phyloP scores from a whole-genome alignment of 2,888 invertebrate genomes.

The Neria commutata region DNA sequence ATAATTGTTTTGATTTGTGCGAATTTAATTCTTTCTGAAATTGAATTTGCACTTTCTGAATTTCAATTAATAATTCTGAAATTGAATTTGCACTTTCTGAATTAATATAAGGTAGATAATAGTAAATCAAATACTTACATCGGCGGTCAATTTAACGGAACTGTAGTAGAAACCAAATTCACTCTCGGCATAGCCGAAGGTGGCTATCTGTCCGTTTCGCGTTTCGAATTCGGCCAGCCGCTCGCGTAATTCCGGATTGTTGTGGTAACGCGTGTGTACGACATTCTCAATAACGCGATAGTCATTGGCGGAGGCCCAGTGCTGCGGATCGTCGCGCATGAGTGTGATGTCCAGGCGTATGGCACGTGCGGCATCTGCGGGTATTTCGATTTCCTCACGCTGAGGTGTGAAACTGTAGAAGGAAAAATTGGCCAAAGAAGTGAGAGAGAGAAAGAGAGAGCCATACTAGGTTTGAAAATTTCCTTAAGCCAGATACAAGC shows the following conservation, averaged over 20 bases:
- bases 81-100: background rate
- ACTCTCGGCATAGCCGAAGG: constrained; percentile 73
- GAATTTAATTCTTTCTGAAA: too few species aligned
- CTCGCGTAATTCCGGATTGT: constrained; percentile 69
- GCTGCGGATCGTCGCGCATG: constrained; percentile 78
- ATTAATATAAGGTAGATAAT: background rate
- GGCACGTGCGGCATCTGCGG: constrained; percentile 65
- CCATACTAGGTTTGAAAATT: too few species aligned
- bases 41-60: too few species aligned
- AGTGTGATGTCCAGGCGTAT: constrained; percentile 77
- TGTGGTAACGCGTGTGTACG: constrained; percentile 70
- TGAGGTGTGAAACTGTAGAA: constrained; percentile 46
- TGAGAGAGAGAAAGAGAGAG: background rate
- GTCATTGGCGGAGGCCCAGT: constrained; percentile 86
- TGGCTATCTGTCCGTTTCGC: constrained; percentile 70
- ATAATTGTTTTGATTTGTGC: too few species aligned
- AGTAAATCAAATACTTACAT: constrained; percentile 71
- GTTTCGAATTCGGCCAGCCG: constrained; percentile 74
- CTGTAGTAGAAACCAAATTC: constrained; percentile 71
- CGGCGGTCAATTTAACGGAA: constrained; percentile 74
- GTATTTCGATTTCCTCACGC: constrained; percentile 52
- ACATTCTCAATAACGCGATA: constrained; percentile 74
- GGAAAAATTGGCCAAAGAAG: background rate
- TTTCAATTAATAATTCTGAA: too few species aligned
- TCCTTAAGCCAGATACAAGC: too few species aligned